A percentile compares a stretch with the other conserved stretches of the same genome.
phyloP scores from a whole-genome alignment of 1,140 invertebrate genomes.

The Eufriesea mexicana region DNA sequence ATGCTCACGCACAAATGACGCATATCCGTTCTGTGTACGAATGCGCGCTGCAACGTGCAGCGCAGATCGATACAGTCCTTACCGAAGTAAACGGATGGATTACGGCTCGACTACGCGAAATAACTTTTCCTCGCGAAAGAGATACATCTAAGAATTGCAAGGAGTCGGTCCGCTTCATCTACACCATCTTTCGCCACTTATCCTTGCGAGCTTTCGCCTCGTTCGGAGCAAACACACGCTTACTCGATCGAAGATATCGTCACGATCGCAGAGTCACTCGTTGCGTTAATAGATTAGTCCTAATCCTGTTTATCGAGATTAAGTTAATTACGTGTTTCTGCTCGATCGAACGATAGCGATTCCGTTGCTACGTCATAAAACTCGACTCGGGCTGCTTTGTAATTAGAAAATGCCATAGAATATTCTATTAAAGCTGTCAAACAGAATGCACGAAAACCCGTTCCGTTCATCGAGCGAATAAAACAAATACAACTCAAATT shows the following conservation, averaged over 20 bases:
- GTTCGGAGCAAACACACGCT: conserved; percentile 3
- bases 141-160: not conserved
- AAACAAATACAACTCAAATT: too few species aligned
- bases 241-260: conserved; percentile 1
- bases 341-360: not conserved
- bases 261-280: not conserved
- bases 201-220: not conserved
- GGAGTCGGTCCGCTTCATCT: not conserved
- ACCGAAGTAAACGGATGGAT: conserved; percentile 69
- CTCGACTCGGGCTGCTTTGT: not conserved
- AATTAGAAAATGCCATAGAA: not conserved
- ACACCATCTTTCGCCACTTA: not conserved
- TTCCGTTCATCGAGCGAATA: too few species aligned
- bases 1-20: conserved; percentile 34
- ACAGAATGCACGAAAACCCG: too few species aligned
- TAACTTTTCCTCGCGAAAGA: conserved; percentile 30
- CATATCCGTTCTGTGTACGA: conserved; percentile 59
- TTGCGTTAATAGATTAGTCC: conserved; percentile 8
- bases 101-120: conserved; percentile 58
- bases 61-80: conserved; percentile 65
- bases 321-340: too few species aligned
- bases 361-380: too few species aligned
- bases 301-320: too few species aligned
- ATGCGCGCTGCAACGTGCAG: conserved; percentile 46
- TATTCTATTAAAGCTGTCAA: not conserved